Evolutionary conservation across 2,797 vertebrate genomes (phyloP).

Genomic region (Salmo trutta): DNA sequence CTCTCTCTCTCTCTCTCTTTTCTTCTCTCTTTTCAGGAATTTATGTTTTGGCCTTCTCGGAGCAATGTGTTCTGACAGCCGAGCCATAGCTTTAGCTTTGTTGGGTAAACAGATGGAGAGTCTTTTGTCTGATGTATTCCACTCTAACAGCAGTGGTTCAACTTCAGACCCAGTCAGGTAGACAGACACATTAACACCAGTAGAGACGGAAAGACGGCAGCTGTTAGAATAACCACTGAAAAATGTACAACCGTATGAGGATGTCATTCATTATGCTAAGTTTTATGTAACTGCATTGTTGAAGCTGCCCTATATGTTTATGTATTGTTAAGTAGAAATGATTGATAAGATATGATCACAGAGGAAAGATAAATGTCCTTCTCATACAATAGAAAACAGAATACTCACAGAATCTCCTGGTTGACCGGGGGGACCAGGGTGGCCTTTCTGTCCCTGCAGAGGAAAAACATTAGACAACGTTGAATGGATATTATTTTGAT

Average conservation of each 20-base stretch:
- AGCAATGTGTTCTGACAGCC: constrained; percentile 7
- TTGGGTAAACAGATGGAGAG: constrained; percentile 34
- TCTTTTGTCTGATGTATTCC: background rate
- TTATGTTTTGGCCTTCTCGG: constrained; percentile 16
- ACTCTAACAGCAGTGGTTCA: background rate
- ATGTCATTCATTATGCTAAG: background rate
- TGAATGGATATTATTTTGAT: constrained; percentile 4
- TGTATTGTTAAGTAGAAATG: background rate
- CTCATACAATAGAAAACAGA: background rate
- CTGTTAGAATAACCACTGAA: background rate
- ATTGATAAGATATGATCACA: background rate
- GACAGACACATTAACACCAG: background rate
- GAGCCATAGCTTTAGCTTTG: constrained; percentile 24
- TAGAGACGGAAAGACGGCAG: background rate
- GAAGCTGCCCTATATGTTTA: background rate
- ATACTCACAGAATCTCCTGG: constrained; percentile 92
- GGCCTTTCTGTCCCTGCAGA: constrained; percentile 86
- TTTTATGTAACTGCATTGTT: background rate
- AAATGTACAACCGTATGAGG: background rate
- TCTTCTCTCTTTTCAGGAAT: constrained; percentile 19
- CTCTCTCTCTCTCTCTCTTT: constrained; percentile 21
- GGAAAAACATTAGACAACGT: constrained; percentile 25
- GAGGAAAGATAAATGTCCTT: background rate
- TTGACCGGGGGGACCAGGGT: constrained; percentile 86
- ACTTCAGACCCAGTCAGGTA: background rate